phyloP scores from a whole-genome alignment of 2,888 invertebrate genomes.

The Xanthorhoe spadicearia region DNA sequence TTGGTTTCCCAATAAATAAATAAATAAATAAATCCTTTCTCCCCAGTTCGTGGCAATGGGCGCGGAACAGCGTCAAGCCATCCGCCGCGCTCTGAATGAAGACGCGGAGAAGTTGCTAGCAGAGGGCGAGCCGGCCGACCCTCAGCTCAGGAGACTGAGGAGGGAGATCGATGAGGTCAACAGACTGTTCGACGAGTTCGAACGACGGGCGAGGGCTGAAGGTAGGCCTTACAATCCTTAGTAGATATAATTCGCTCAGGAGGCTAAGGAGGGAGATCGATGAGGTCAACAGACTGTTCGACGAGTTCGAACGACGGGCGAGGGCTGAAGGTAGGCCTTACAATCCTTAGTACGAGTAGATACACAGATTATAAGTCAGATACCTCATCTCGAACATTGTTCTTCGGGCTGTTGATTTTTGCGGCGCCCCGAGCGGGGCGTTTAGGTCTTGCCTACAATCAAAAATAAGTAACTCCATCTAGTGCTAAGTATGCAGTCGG shows the following conservation, averaged over 20 bases:
- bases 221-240: constrained; percentile 80
- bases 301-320: constrained; percentile 95
- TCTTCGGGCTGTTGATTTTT: too few species aligned
- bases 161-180: constrained; percentile 98
- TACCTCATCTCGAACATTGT: too few species aligned
- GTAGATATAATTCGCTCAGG: too few species aligned
- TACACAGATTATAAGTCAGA: too few species aligned
- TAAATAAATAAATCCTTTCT: neutral
- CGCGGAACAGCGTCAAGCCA: constrained; percentile 97
- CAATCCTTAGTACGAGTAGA: too few species aligned
- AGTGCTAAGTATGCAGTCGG: too few species aligned
- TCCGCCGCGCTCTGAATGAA: constrained; percentile 96
- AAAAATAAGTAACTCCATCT: too few species aligned
- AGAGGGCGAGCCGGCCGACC: constrained; percentile 98
- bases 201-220: constrained; percentile 93
- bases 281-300: constrained; percentile 96
- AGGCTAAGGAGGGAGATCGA: constrained; percentile 96
- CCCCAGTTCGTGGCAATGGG: constrained; percentile 96
- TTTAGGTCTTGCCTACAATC: too few species aligned
- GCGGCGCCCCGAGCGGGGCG: too few species aligned
- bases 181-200: constrained; percentile 96
- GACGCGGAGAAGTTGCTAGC: constrained; percentile 97
- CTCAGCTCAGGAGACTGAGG: constrained; percentile 93
- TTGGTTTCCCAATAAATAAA: too few species aligned
- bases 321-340: constrained; percentile 88